Conservation (phyloP, 2,797 vertebrate genomes). For the Coregonus suidteri region DNA sequence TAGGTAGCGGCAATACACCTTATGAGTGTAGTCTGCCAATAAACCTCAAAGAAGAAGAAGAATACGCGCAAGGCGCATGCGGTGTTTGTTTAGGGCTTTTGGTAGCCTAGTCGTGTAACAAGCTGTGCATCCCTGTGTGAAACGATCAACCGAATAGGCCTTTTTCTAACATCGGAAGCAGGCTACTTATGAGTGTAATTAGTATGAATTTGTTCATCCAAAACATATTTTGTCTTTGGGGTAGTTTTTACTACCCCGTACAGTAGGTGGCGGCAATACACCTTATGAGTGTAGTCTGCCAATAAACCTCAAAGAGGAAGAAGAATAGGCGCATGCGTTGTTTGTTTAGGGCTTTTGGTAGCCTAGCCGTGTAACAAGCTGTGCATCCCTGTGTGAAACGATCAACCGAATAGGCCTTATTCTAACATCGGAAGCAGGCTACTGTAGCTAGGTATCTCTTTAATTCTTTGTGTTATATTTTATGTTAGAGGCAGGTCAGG, state of each 20-base stretch:
- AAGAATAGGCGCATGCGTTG: conserved; percentile 11
- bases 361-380: background rate
- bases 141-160: background rate
- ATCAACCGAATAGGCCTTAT: background rate
- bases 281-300: too few species aligned
- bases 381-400: background rate
- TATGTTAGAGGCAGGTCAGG: background rate
- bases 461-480: background rate
- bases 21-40: too few species aligned
- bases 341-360: background rate
- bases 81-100: background rate
- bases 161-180: background rate
- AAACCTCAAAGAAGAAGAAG: too few species aligned
- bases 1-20: too few species aligned
- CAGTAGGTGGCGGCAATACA: too few species aligned
- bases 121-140: background rate
- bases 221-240: too few species aligned
- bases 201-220: too few species aligned
- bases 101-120: background rate
- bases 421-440: background rate
- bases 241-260: too few species aligned
- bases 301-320: too few species aligned
- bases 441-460: background rate
- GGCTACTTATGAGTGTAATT: too few species aligned
- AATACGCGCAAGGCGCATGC: conserved; percentile 10